Evolutionary conservation across 2,797 vertebrate genomes (phyloP).

Genomic region (Ciconia nigra): DNA sequence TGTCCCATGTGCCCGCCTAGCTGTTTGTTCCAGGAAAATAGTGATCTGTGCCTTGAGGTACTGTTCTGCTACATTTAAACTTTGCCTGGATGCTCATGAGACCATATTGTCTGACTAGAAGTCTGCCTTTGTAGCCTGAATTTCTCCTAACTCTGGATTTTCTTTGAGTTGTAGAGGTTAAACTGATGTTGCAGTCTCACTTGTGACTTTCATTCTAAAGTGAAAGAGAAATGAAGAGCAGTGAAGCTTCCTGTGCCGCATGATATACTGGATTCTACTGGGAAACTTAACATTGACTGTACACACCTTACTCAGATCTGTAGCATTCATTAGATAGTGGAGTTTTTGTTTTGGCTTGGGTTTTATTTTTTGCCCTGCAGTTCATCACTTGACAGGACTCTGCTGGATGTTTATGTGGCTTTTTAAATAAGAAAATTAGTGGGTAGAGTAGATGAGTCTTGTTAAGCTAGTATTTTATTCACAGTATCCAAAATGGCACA

Average conservation of each 20-base stretch:
- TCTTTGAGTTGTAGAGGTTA: background rate
- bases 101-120: background rate
- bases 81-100: conserved; percentile 20
- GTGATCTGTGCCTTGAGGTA: background rate
- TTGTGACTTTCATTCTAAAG: background rate
- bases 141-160: background rate
- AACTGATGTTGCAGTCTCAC: background rate
- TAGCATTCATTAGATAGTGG: background rate
- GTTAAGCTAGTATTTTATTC: conserved; percentile 4
- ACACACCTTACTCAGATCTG: background rate
- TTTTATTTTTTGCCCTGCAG: background rate
- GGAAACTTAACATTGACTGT: background rate
- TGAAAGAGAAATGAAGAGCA: background rate
- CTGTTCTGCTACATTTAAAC: background rate
- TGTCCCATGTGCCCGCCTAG: background rate
- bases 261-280: background rate
- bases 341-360: background rate
- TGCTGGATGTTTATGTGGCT: conserved; percentile 11
- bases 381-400: background rate
- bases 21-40: conserved; percentile 18
- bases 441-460: background rate
- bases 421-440: conserved; percentile 27
- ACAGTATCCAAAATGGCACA: background rate
- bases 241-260: background rate
- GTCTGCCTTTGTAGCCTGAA: background rate